Conservation (phyloP, 1,140 invertebrate genomes). For the Ridgeia piscesae region DNA sequence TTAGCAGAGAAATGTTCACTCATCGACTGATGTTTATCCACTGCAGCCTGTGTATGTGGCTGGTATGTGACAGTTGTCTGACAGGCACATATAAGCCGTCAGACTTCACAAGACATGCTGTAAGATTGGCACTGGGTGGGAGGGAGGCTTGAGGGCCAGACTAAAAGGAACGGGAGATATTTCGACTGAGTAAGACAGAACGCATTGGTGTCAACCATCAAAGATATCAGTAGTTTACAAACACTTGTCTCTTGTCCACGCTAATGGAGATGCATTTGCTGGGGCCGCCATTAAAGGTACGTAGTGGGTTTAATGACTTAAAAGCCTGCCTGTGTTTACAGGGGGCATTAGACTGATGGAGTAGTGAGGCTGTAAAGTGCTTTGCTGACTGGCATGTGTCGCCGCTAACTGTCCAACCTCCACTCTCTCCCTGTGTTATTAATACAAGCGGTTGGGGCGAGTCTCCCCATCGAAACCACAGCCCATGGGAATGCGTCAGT, state of each 20-base stretch:
- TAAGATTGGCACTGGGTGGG: too few relatives aligned
- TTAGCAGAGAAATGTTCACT: too few relatives aligned
- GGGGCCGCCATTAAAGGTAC: background rate
- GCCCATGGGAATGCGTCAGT: background rate
- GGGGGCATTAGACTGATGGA: background rate
- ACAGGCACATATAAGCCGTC: background rate
- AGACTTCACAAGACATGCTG: too few relatives aligned
- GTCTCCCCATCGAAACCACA: background rate
- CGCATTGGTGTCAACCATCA: background rate
- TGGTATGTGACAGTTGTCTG: background rate
- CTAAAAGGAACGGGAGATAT: background rate
- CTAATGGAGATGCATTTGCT: background rate
- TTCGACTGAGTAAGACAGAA: background rate
- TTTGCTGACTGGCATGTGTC: conserved; percentile 3
- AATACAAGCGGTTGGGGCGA: background rate
- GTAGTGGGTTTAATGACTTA: background rate
- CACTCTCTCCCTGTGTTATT: background rate
- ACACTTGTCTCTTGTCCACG: background rate
- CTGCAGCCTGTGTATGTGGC: background rate
- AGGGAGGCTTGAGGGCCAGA: too few relatives aligned
- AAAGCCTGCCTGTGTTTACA: background rate
- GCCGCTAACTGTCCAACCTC: background rate
- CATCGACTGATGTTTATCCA: too few relatives aligned
- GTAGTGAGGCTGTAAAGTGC: background rate
- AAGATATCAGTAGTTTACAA: background rate